Evolutionary conservation across 2,797 vertebrate species (phyloP).

Genomic region (Megalops cyprinoides): DNA sequence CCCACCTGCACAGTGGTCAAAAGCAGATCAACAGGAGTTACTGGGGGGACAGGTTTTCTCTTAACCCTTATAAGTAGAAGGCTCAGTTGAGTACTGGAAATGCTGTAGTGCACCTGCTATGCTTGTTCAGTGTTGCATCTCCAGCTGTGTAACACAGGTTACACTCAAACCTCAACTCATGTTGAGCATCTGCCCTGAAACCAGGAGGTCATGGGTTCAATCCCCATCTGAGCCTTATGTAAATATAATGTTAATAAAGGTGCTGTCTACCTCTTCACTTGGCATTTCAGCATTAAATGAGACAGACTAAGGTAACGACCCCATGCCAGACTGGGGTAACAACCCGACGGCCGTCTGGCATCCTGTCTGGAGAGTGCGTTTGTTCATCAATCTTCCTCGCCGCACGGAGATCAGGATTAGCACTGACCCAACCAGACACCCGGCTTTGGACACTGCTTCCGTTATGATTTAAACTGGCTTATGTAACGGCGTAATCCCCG

Average conservation of each 20-base stretch:
- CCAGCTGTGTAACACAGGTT: too few species aligned
- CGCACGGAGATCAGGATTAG: not conserved
- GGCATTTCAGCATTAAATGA: not conserved
- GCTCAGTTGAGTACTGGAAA: too few species aligned
- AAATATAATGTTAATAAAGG: not conserved
- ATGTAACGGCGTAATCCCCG: not conserved
- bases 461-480: not conserved
- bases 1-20: too few species aligned
- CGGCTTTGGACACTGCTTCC: not conserved
- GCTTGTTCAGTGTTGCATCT: too few species aligned
- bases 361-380: not conserved
- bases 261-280: too few species aligned
- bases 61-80: too few species aligned
- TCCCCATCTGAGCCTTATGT: not conserved
- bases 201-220: not conserved
- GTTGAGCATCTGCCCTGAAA: not conserved
- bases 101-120: too few species aligned
- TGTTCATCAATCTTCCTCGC: too few species aligned
- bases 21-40: too few species aligned
- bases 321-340: not conserved
- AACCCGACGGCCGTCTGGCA: not conserved
- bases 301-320: not conserved
- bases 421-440: not conserved
- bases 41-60: too few species aligned
- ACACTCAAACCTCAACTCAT: too few species aligned